Evolutionary conservation across 2,797 vertebrate species (phyloP).

Genomic region (Lerista edwardsae): DNA sequence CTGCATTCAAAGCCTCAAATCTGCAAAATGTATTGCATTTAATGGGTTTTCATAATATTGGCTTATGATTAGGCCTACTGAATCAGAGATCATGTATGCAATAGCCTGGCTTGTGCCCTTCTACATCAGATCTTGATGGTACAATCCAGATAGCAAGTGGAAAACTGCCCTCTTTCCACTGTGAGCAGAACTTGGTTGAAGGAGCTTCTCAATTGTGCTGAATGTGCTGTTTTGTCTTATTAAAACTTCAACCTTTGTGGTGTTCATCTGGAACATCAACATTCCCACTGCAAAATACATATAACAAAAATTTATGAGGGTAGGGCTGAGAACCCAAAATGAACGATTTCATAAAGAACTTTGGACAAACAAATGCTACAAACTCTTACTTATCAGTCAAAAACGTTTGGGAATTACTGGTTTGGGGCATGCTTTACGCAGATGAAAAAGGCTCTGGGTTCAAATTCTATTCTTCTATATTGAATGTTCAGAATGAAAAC

Average conservation of each 20-base stretch:
- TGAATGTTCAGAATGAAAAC: background rate
- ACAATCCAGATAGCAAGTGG: background rate
- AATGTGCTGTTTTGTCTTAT: background rate
- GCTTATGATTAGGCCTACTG: background rate
- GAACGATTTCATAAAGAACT: background rate
- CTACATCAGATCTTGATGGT: background rate
- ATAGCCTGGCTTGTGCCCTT: background rate
- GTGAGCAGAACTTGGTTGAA: background rate
- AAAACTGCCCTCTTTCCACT: background rate
- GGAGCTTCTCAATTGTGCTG: background rate
- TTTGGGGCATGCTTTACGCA: background rate
- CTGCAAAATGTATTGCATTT: background rate
- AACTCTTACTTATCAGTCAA: background rate
- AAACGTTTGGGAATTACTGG: no score
- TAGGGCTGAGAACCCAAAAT: background rate
- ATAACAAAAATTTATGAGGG: background rate
- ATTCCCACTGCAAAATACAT: background rate
- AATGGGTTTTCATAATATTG: background rate
- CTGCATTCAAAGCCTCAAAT: background rate
- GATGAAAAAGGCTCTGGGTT: background rate
- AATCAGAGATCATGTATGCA: background rate
- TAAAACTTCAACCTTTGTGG: background rate
- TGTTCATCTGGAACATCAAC: background rate
- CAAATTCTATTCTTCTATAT: background rate
- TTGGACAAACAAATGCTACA: background rate